A percentile compares a stretch with the other conserved stretches of the same genome.
Conservation (phyloP, 2,888 invertebrate species). For the Leptothorax acervorum region DNA sequence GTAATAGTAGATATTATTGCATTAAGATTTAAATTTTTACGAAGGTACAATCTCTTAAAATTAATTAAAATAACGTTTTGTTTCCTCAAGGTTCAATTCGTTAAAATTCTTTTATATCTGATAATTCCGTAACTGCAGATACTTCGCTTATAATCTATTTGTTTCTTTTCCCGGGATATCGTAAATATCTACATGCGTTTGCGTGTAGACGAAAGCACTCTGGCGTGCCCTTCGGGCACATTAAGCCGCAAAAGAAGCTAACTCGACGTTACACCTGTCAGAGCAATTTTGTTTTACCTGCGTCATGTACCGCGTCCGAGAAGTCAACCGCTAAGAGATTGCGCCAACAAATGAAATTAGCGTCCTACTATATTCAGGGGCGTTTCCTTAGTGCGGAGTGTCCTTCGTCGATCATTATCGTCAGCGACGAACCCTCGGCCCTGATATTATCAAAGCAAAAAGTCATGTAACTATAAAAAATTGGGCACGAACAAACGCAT, state of each 20-base stretch:
- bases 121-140: background rate
- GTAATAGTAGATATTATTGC: background rate
- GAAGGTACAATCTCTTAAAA: background rate
- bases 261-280: constrained; percentile 80
- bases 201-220: constrained; percentile 14
- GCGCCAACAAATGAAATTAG: constrained; percentile 79
- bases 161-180: background rate
- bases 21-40: background rate
- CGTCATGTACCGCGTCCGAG: constrained; percentile 76
- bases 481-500: background rate
- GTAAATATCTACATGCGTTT: constrained; percentile 25
- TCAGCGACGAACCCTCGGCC: background rate
- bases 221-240: constrained; percentile 47
- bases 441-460: constrained; percentile 19
- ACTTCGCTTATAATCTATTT: background rate
- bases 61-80: background rate
- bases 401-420: constrained; percentile 62
- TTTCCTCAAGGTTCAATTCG: background rate
- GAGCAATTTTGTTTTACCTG: constrained; percentile 78
- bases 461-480: background rate
- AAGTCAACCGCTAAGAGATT: constrained; percentile 81
- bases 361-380: constrained; percentile 46
- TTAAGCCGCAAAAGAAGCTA: constrained; percentile 64
- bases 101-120: background rate
- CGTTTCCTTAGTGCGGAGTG: constrained; percentile 53